Evolutionary conservation across 2,797 vertebrate genomes (phyloP).

Genomic region (Halcyon smyrnensis): DNA sequence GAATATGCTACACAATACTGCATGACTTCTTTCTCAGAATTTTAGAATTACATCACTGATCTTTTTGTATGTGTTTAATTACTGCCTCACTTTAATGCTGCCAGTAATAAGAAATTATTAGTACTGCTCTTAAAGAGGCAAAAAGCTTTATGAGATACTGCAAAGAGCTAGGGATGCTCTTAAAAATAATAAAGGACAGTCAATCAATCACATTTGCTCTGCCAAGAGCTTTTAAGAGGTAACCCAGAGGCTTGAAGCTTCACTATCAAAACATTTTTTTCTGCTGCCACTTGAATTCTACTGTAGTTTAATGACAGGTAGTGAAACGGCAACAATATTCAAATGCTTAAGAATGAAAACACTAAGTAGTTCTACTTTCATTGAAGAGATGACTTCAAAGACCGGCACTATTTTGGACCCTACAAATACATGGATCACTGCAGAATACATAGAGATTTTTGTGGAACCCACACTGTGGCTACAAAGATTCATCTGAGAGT

Average conservation of each 20-base stretch:
- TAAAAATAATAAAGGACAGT: slow-evolving; percentile 39
- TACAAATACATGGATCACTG: neutral
- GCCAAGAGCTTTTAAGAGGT: slow-evolving; percentile 27
- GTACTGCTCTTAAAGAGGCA: slow-evolving; percentile 19
- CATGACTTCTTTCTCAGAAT: neutral
- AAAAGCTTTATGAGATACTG: slow-evolving; percentile 22
- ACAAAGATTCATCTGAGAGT: neutral
- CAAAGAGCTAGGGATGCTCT: slow-evolving; percentile 32
- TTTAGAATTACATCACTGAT: slow-evolving; percentile 11
- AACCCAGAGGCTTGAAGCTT: neutral
- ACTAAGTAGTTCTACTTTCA: neutral
- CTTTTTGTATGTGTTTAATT: slow-evolving; percentile 27
- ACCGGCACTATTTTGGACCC: neutral
- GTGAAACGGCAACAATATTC: neutral
- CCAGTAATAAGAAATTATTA: slow-evolving; percentile 18
- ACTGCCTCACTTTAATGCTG: slow-evolving; percentile 12
- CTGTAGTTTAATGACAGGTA: neutral
- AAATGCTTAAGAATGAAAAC: neutral
- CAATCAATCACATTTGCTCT: slow-evolving; percentile 27
- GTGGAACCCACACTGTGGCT: neutral
- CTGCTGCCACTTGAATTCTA: neutral
- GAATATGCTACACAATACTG: neutral
- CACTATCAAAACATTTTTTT: slow-evolving; percentile 2
- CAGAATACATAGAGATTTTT: neutral
- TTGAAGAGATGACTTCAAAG: neutral